phyloP scores from a whole-genome alignment of 2,797 vertebrate genomes.

The Acrossocheilus wenchowensis region DNA sequence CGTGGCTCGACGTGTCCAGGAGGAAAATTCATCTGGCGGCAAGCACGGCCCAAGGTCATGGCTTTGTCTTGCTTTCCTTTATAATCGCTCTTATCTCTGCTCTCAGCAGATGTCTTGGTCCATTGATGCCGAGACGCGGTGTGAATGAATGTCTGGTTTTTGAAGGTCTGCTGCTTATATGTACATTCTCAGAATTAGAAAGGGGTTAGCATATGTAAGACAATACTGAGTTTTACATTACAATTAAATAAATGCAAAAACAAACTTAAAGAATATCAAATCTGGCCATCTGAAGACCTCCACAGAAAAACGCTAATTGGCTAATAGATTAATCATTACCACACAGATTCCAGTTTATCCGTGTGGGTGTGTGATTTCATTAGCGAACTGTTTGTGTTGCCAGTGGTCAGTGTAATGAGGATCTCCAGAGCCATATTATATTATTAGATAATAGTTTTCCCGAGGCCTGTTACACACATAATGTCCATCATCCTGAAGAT shows the following conservation, averaged over 20 bases:
- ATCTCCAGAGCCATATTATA: conserved; percentile 42
- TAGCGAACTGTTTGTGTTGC: conserved; percentile 22
- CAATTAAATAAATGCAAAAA: conserved; percentile 26
- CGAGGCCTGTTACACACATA: conserved; percentile 10
- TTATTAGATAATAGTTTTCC: conserved; percentile 35
- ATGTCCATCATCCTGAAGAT: conserved; percentile 2
- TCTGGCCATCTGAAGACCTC: conserved; percentile 4
- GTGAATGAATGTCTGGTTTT: conserved; percentile 31
- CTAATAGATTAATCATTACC: conserved; percentile 16
- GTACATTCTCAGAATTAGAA: conserved; percentile 5
- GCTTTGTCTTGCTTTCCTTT: conserved; percentile 51
- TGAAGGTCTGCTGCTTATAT: conserved; percentile 24
- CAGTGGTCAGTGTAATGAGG: conserved; percentile 8
- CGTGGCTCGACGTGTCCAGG: conserved; percentile 24
- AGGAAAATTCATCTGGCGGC: conserved; percentile 47
- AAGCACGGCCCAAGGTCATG: conserved; percentile 43
- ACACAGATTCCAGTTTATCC: background rate
- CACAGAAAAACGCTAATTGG: background rate
- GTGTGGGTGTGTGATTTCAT: conserved; percentile 14
- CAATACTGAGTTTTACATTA: background rate
- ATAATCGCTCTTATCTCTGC: conserved; percentile 43
- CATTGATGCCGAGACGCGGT: background rate
- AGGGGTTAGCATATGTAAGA: background rate
- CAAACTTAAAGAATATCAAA: background rate
- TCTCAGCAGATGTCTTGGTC: conserved; percentile 50